Conservation (phyloP, 1,140 invertebrate genomes). For the Carcinoscorpius rotundicauda region DNA sequence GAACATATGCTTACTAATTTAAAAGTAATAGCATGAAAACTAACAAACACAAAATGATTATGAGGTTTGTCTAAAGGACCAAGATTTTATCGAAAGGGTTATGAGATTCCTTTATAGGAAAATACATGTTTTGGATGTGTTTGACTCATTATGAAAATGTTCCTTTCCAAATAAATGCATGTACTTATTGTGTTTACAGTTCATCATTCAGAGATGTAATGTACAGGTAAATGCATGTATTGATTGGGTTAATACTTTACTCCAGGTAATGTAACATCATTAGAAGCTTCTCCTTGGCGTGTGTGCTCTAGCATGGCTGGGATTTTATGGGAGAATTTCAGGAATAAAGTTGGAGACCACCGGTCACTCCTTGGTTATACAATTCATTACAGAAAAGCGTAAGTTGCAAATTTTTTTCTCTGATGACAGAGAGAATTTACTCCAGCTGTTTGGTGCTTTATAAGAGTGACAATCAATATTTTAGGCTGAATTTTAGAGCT, state of each 20-base stretch:
- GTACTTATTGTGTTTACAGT: not conserved
- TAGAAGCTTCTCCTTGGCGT: constrained; percentile 41
- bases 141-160: no score
- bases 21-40: no score
- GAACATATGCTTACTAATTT: no score
- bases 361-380: constrained; percentile 68
- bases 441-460: no score
- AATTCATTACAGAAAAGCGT: constrained; percentile 58
- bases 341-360: constrained; percentile 45
- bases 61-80: no score
- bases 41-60: no score
- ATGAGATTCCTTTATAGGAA: no score
- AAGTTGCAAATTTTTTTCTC: constrained; percentile 22
- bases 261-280: constrained; percentile 45
- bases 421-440: no score
- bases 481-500: no score
- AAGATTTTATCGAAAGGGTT: no score
- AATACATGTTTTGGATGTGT: no score
- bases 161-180: not conserved
- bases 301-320: constrained; percentile 17
- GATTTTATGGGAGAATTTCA: constrained; percentile 51
- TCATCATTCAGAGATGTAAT: not conserved
- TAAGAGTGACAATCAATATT: no score
- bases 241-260: constrained; percentile 13
- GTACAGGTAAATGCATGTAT: not conserved